Conservation (phyloP, 2,888 invertebrate species). For the Beris chalybata region DNA sequence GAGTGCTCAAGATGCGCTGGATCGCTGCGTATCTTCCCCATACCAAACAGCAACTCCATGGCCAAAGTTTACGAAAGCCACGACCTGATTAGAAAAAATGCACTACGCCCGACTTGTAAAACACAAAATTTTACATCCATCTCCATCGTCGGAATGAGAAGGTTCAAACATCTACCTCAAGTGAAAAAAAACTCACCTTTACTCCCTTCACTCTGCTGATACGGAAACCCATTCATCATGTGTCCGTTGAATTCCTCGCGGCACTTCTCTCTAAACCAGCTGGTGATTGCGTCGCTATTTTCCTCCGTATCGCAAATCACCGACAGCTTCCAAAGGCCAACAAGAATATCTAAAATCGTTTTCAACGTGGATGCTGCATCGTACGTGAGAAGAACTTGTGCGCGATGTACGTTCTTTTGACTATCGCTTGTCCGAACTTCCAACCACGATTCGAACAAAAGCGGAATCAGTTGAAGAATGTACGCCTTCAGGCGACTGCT, state of each 20-base stretch:
- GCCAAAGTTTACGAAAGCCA: too few relatives aligned
- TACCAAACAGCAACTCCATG: too few relatives aligned
- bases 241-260: slow-evolving; percentile 60
- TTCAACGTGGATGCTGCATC: slow-evolving; percentile 68
- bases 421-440: slow-evolving; percentile 68
- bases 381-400: slow-evolving; percentile 56
- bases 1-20: too few relatives aligned
- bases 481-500: slow-evolving; percentile 60
- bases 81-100: too few relatives aligned
- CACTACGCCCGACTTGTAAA: too few relatives aligned
- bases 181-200: slow-evolving; percentile 11
- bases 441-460: slow-evolving; percentile 82
- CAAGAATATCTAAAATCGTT: slow-evolving; percentile 65
- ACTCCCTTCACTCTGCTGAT: slow-evolving; percentile 44
- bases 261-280: slow-evolving; percentile 61
- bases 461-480: slow-evolving; percentile 69
- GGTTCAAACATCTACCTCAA: background rate
- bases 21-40: too few relatives aligned
- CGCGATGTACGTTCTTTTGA: slow-evolving; percentile 47
- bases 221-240: slow-evolving; percentile 58
- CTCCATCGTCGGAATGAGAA: too few relatives aligned
- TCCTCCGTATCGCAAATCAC: slow-evolving; percentile 47
- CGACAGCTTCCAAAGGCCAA: slow-evolving; percentile 62
- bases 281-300: slow-evolving; percentile 55
- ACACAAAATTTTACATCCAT: too few relatives aligned